phyloP scores from a whole-genome alignment of 2,113 vertebrate species.

The Prochilodus magdalenae region DNA sequence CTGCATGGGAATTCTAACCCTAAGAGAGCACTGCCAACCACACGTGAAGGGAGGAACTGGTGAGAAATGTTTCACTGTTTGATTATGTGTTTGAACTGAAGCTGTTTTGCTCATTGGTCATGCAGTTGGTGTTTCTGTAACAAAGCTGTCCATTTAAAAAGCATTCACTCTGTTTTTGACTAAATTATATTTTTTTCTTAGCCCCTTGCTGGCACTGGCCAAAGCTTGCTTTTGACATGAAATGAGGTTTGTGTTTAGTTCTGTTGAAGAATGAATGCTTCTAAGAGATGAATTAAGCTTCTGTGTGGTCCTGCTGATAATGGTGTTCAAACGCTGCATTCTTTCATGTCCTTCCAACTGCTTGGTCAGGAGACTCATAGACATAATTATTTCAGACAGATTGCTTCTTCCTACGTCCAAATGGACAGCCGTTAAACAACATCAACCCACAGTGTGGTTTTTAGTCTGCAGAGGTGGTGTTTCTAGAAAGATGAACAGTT shows the following conservation, averaged over 20 bases:
- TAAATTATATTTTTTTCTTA: background rate
- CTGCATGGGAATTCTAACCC: constrained; percentile 2
- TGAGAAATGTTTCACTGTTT: background rate
- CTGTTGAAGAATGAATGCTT: background rate
- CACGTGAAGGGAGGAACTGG: background rate
- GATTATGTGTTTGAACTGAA: background rate
- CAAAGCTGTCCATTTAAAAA: background rate
- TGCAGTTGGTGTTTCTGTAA: background rate
- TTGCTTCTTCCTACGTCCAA: constrained; percentile 12
- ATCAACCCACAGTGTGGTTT: background rate
- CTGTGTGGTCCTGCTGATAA: constrained; percentile 4
- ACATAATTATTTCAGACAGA: constrained; percentile 16
- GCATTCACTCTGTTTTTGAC: background rate
- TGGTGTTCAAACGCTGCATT: background rate
- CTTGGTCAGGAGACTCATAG: constrained; percentile 9
- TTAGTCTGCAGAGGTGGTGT: background rate
- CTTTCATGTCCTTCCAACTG: constrained; percentile 13
- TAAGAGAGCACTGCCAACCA: background rate
- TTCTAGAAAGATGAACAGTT: background rate
- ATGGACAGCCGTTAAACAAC: background rate
- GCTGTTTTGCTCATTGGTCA: background rate
- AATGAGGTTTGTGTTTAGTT: constrained; percentile 1
- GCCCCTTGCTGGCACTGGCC: background rate
- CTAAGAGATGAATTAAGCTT: constrained; percentile 6
- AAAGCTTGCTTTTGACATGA: background rate